Evolutionary conservation across 2,113 vertebrate species (phyloP), one percentile per base, ranked within the genome.

Genomic region (Arvicanthis niloticus): DNA sequence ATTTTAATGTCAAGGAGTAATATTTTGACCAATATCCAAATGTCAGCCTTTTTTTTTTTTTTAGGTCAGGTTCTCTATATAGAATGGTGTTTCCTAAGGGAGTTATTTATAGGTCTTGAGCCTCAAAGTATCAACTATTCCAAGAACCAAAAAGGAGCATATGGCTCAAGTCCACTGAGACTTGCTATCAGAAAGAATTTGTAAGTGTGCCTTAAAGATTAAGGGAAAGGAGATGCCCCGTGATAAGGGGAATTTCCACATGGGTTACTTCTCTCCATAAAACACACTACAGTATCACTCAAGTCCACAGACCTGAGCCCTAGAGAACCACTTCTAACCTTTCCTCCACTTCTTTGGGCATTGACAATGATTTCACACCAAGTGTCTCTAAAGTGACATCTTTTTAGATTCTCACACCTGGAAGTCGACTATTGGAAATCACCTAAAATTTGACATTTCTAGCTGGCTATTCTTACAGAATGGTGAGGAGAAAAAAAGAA

Each of bases 1-100:
- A 60, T 40, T 80, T 84, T 62, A 89, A 89, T 75, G 56, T 89
- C 62, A 67, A 88, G 81, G 40, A 92, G 75, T 98, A 96, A 96
- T 96, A 97, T 97, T 96, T 97, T 97, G 95, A 97, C 95, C 94
- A 89, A 94, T 97, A 96, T 96, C 89, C 95, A 96, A 97, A 97
- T 96, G 73, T 93, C 82, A 85, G 70, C 56, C 92, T 91, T 88
- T 91, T 91, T 80, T 62, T 90, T 88, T 91, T 91, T 81, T 91
- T 96, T 89, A 97, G 78, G 73, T 97, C 40, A 84, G 37, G 89
- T 91, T 96, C 65, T 91, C 86, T 65, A 91, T 92, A 80, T 62
- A 42, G 58, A 91, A 78, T 48, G 68, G 92, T 93, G 40, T 95
- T 97, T 92, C 75, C 88, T 93, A 0, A 0, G 95, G 45, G n/a